Percentiles rank a stretch among this genome's conserved stretches.
These are phyloP conservation scores for Drosophila monieri DNA, from an alignment of 2,888 invertebrate genomes.

Conservation along the genomic window DNA sequence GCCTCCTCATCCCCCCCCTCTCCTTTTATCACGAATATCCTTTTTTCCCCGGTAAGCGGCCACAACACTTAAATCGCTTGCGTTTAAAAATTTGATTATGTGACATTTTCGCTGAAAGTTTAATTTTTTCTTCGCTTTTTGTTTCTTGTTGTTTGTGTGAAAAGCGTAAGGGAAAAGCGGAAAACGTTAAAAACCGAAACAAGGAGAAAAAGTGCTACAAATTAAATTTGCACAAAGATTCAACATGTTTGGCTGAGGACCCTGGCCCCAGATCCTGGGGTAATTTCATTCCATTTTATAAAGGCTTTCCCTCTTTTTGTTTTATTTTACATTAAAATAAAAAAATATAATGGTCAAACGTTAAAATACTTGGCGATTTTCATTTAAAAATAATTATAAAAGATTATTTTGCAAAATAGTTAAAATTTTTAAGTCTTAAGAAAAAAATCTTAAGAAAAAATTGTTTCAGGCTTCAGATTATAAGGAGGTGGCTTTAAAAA, in stretches of 20 bases:
- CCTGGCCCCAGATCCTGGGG: constrained; percentile 27
- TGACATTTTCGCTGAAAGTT: constrained; percentile 61
- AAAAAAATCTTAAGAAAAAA: too few relatives aligned
- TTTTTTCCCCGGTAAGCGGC: constrained; percentile 7
- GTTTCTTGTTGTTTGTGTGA: neutral
- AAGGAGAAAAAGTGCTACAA: constrained; percentile 33
- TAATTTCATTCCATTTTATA: constrained; percentile 65
- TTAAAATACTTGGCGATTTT: neutral
- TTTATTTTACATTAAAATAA: constrained; percentile 53
- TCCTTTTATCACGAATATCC: neutral
- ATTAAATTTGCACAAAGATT: constrained; percentile 77
- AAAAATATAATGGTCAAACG: neutral
- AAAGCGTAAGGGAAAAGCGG: neutral
- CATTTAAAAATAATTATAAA: neutral
- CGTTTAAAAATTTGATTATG: constrained; percentile 79
- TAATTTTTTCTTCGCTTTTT: neutral
- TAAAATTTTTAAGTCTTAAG: too few relatives aligned
- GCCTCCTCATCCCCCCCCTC: neutral
- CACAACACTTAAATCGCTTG: constrained; percentile 67
- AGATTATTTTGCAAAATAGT: neutral
- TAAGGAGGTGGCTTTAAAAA: too few relatives aligned
- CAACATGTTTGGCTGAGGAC: constrained; percentile 53
- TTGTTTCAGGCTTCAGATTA: too few relatives aligned
- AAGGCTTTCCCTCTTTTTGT: constrained; percentile 68
- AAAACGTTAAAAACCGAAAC: constrained; percentile 11